Percentiles rank a stretch among this genome's conserved stretches.
phyloP scores from a whole-genome alignment of 2,113 vertebrate genomes.

The Heterotilapia buettikoferi region DNA sequence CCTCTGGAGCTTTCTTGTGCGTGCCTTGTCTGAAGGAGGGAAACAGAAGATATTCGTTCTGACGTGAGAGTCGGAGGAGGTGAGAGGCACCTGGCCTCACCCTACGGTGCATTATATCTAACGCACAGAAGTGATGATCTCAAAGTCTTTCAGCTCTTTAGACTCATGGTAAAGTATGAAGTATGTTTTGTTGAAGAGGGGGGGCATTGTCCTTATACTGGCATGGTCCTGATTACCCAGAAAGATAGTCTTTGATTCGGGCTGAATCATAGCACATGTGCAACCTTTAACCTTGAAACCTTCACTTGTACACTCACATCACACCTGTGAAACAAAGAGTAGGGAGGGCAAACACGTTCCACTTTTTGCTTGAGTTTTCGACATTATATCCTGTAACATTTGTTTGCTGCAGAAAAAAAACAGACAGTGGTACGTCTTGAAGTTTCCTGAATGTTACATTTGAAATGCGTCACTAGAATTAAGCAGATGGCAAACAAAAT shows the following conservation, averaged over 20 bases:
- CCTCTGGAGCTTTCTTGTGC: neutral
- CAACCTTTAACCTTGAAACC: neutral
- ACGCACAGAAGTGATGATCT: neutral
- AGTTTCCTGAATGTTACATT: neutral
- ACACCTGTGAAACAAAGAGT: neutral
- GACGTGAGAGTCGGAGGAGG: neutral
- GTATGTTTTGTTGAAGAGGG: neutral
- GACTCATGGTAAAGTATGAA: neutral
- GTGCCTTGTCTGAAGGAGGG: neutral
- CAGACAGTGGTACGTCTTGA: neutral
- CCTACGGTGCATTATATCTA: neutral
- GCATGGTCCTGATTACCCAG: neutral
- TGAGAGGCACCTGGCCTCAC: slow-evolving; percentile 3
- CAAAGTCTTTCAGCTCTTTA: neutral
- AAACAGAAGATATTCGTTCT: slow-evolving; percentile 16
- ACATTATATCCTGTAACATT: neutral
- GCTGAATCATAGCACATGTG: neutral
- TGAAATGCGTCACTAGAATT: neutral
- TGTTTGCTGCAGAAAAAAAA: neutral
- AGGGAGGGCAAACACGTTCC: neutral
- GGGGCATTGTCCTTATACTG: neutral
- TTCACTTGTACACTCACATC: neutral
- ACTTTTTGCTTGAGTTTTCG: neutral
- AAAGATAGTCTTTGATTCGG: neutral
- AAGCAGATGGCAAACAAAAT: neutral